phyloP scores from a whole-genome alignment of 53 echinoderm and acorn worm genomes.

The Echinometra lucunter region DNA sequence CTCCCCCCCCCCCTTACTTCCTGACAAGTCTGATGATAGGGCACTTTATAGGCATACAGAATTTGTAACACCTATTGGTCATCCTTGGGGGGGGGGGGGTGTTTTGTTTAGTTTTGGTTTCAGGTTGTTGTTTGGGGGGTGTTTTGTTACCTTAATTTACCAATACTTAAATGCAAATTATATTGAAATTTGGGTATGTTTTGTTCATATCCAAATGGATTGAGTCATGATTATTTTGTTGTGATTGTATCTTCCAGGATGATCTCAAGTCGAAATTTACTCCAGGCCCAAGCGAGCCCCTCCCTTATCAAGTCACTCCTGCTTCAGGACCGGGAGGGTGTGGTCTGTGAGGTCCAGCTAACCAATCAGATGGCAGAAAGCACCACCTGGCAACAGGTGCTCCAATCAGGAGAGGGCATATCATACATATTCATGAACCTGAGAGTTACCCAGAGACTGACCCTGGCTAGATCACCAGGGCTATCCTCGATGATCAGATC shows the following conservation, averaged over 20 bases:
- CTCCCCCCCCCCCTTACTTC: too few relatives aligned
- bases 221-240: background rate
- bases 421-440: slow-evolving; percentile 76
- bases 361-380: slow-evolving; percentile 68
- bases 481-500: slow-evolving; percentile 85
- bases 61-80: too few relatives aligned
- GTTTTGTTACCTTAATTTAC: too few relatives aligned
- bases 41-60: too few relatives aligned
- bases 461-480: slow-evolving; percentile 73
- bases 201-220: background rate
- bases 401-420: slow-evolving; percentile 71
- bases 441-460: slow-evolving; percentile 72
- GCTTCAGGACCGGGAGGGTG: slow-evolving; percentile 79
- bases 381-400: slow-evolving; percentile 42
- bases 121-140: too few relatives aligned
- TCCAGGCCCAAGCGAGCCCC: background rate
- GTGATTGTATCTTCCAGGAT: background rate
- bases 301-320: slow-evolving; percentile 63
- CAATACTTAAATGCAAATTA: too few relatives aligned
- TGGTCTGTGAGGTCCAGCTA: slow-evolving; percentile 85
- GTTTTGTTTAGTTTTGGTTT: too few relatives aligned
- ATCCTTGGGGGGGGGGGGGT: too few relatives aligned
- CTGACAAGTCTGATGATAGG: too few relatives aligned
- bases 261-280: background rate
- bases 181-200: too few relatives aligned